Evolutionary conservation across 2,113 vertebrate species (phyloP).

Genomic region (Pangasianodon gigas): DNA sequence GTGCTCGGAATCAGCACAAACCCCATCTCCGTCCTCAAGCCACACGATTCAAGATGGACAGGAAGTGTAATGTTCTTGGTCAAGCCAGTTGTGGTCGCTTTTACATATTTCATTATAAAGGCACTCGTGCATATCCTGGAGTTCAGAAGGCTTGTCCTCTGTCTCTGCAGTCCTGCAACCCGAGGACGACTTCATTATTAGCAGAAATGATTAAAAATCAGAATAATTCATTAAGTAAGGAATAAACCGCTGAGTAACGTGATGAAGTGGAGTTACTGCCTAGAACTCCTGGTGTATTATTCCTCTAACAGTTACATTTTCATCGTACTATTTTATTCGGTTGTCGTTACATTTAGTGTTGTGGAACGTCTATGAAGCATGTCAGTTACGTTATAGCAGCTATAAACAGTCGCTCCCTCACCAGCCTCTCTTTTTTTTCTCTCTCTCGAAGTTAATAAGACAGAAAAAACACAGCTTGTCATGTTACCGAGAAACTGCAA

Average conservation of each 20-base stretch:
- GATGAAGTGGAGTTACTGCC: no score
- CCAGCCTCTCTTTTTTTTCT: neutral
- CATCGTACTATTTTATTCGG: no score
- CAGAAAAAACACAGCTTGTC: neutral
- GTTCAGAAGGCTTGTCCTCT: neutral
- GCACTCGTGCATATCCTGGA: neutral
- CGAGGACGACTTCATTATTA: neutral
- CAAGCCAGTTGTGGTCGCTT: neutral
- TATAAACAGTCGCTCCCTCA: neutral
- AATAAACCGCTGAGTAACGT: no score
- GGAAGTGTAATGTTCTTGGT: neutral
- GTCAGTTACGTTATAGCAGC: neutral
- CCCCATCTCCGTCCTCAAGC: neutral
- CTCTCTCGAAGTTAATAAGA: neutral
- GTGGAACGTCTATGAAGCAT: no score
- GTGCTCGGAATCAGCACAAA: neutral
- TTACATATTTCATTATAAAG: neutral
- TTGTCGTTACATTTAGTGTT: no score
- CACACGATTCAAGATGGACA: neutral
- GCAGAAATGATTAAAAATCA: neutral
- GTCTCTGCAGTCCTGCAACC: neutral
- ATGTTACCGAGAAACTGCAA: neutral
- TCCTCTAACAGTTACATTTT: no score
- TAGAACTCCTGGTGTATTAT: no score
- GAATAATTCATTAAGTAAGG: no score